These are phyloP conservation scores for Bombus pascuorum DNA, from an alignment of 1,140 invertebrate genomes.

Conservation along the genomic window DNA sequence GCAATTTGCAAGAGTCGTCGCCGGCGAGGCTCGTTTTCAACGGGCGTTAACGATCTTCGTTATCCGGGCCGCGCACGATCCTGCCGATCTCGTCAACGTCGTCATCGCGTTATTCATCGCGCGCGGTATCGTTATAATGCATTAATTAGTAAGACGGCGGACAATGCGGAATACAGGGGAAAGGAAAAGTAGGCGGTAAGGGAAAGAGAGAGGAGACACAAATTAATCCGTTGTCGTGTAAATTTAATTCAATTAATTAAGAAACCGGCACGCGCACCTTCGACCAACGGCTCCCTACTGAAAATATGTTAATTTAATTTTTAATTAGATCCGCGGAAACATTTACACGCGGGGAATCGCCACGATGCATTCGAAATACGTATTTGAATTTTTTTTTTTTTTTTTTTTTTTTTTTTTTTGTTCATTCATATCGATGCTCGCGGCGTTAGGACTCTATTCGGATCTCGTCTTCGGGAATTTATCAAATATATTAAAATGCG, in stretches of 20 bases:
- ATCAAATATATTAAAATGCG: neutral
- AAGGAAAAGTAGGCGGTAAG: neutral
- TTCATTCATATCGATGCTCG: neutral
- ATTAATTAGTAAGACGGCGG: conserved; percentile 27
- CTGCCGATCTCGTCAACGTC: neutral
- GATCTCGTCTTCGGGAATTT: neutral
- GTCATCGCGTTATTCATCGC: neutral
- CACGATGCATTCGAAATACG: neutral
- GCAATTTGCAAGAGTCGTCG: conserved; percentile 29
- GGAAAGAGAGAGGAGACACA: neutral
- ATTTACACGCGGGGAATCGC: neutral
- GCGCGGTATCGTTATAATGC: neutral
- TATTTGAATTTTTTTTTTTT: no score
- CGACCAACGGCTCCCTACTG: no score
- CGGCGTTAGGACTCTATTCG: neutral
- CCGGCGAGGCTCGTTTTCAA: neutral
- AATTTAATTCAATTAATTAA: conserved; percentile 50
- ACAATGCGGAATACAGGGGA: neutral
- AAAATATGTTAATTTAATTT: conserved; percentile 30
- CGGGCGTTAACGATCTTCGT: conserved; percentile 42
- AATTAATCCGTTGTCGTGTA: conserved; percentile 8
- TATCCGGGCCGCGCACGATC: neutral
- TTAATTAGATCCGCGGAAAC: conserved; percentile 1
- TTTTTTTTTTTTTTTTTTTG: no score
- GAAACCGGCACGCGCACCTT: neutral